phyloP scores from a whole-genome alignment of 2,113 vertebrate species.

The Nesoenas mayeri region DNA sequence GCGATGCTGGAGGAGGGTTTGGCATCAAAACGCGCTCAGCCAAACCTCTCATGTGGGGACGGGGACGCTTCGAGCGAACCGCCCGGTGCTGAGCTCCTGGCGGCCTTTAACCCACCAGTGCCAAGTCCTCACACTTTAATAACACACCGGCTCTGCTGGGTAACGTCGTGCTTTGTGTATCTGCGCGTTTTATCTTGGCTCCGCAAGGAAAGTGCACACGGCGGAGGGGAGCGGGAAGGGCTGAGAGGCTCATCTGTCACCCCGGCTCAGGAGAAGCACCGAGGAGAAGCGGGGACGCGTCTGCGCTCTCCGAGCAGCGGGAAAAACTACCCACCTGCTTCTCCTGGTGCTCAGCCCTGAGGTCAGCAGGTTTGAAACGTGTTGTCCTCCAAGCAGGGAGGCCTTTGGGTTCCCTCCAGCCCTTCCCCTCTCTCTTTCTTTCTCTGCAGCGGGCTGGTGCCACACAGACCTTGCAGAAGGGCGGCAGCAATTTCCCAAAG shows the following conservation, averaged over 20 bases:
- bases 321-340: neutral
- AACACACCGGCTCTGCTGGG: fast-evolving
- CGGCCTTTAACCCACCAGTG: neutral
- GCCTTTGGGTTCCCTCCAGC: neutral
- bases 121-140: neutral
- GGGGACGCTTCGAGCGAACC: fast-evolving
- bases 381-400: neutral
- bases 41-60: fast-evolving
- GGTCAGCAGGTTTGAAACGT: neutral
- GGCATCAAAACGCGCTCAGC: fast-evolving
- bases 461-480: neutral
- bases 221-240: neutral
- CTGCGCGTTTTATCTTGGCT: neutral
- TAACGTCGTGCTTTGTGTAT: neutral
- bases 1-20: neutral
- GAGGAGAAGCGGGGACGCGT: neutral
- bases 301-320: fast-evolving
- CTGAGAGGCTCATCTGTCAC: neutral
- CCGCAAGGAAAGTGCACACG: fast-evolving
- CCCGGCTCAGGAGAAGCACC: fast-evolving
- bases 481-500: neutral
- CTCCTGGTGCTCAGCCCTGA: neutral
- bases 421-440: neutral
- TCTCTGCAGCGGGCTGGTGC: neutral
- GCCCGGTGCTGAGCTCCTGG: fast-evolving